Evolutionary conservation across 2,113 vertebrate genomes (phyloP).

Genomic region (Mormyrus lacerda): DNA sequence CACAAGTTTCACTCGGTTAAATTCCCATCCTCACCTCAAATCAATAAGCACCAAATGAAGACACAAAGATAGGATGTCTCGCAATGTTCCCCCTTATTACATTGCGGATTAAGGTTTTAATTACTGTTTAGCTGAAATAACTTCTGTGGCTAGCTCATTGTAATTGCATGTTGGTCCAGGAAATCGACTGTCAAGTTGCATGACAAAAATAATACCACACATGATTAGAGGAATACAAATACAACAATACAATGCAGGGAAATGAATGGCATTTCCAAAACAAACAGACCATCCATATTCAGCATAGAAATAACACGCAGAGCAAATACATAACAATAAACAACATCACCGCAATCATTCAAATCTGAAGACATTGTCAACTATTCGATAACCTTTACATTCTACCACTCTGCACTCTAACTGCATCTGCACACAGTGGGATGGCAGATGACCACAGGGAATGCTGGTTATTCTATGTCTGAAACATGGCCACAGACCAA

Average conservation of each 20-base stretch:
- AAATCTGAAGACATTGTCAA: not conserved
- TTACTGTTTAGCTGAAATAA: constrained; percentile 1
- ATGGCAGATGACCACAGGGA: not conserved
- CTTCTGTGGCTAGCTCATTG: not conserved
- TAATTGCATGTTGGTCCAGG: constrained; percentile 1
- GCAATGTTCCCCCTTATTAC: not conserved
- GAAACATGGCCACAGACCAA: not conserved
- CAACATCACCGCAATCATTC: not conserved
- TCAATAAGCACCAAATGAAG: not conserved
- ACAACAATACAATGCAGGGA: not conserved
- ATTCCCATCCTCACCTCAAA: not conserved
- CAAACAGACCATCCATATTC: not conserved
- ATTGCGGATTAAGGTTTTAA: not conserved
- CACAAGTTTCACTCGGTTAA: not conserved
- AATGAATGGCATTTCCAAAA: not conserved
- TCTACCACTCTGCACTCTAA: not conserved
- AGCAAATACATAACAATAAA: not conserved
- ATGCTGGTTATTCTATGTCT: not conserved
- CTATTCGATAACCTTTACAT: not conserved
- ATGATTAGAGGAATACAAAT: not conserved
- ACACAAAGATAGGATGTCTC: not conserved
- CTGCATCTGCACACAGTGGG: not conserved
- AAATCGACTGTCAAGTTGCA: not conserved
- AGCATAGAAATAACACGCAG: not conserved
- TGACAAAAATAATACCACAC: not conserved